Conservation (phyloP, 2,113 vertebrate genomes). For the Eolophus roseicapilla region DNA sequence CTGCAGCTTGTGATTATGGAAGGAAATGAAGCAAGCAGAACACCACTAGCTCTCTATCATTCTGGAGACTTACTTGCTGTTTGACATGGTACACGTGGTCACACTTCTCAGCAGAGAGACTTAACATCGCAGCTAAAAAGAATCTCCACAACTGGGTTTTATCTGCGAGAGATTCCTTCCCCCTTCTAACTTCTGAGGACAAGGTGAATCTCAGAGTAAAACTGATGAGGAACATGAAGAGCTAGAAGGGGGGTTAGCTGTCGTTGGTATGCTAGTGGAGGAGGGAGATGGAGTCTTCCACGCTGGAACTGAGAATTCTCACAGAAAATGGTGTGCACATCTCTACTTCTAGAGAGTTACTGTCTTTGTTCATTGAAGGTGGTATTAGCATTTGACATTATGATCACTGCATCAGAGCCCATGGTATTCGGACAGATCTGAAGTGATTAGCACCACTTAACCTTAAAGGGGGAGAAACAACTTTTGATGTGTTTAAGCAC, state of each 20-base stretch:
- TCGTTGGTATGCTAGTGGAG: background rate
- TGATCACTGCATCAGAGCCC: background rate
- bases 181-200: background rate
- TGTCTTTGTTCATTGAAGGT: background rate
- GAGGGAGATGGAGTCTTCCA: background rate
- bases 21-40: slow-evolving; percentile 6
- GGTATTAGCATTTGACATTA: background rate
- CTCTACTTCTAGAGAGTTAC: background rate
- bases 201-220: background rate
- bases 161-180: background rate
- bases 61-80: background rate
- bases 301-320: background rate
- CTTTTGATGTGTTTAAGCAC: background rate
- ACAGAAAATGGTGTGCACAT: background rate
- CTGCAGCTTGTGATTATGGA: background rate
- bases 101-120: background rate
- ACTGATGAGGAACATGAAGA: background rate
- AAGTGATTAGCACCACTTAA: background rate
- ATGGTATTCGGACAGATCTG: background rate
- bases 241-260: background rate
- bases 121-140: background rate
- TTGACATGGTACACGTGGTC: background rate
- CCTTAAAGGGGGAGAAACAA: background rate
- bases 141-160: background rate
- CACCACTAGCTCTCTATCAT: background rate